Evolutionary conservation across 2,888 invertebrate species (phyloP).

Genomic region (Galerucella pusilla): DNA sequence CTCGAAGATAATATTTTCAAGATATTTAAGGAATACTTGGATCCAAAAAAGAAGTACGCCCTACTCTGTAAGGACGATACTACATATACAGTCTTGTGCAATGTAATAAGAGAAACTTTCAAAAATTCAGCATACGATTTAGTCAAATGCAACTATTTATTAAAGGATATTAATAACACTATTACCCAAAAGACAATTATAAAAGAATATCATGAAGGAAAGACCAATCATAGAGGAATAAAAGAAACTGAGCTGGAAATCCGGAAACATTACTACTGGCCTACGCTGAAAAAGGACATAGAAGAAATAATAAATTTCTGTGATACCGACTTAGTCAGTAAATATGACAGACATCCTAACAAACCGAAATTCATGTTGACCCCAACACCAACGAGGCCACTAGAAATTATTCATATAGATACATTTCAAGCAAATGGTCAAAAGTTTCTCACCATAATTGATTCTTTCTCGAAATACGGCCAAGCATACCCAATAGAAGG

Average conservation of each 20-base stretch:
- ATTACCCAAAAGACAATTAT: constrained; percentile 1
- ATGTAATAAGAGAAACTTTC: no score
- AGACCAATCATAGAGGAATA: constrained; percentile 25
- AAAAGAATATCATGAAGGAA: constrained; percentile 20
- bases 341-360: constrained; percentile 25
- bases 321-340: constrained; percentile 4
- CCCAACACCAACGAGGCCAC: constrained; percentile 22
- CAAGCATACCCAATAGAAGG: constrained; percentile 14
- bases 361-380: constrained; percentile 23
- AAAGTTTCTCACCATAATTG: constrained; percentile 23
- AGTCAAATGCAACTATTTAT: no score
- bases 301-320: constrained; percentile 9
- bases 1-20: no score
- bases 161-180: no score
- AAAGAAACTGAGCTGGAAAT: constrained; percentile 19
- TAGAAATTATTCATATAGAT: constrained; percentile 28
- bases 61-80: no score
- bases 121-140: no score
- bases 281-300: neutral
- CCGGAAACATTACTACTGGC: constrained; percentile 19
- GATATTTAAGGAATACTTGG: no score
- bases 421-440: constrained; percentile 19
- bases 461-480: neutral
- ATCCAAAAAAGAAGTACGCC: no score
- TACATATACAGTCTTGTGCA: no score